Percentiles rank a stretch among this genome's conserved stretches.
phyloP scores from a whole-genome alignment of 2,113 vertebrate genomes.

The Tachysurus fulvidraco region DNA sequence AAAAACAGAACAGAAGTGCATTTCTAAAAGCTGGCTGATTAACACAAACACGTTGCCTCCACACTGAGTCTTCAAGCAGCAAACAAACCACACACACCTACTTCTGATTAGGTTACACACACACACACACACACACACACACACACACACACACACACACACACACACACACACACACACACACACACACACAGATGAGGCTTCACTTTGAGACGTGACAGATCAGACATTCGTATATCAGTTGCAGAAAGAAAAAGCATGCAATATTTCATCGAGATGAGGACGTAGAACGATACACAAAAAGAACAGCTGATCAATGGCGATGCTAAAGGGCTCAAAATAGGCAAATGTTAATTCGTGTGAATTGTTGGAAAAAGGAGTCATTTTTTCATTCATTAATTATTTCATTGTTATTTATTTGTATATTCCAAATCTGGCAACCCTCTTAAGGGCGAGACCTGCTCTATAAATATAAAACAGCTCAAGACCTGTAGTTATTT shows the following conservation, averaged over 20 bases:
- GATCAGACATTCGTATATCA: background rate
- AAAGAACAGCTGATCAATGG: background rate
- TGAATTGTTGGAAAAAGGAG: background rate
- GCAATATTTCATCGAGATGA: background rate
- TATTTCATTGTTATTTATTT: background rate
- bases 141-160: background rate
- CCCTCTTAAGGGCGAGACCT: background rate
- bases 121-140: slow-evolving; percentile 4
- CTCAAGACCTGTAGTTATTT: background rate
- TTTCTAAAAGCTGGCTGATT: background rate
- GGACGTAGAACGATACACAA: background rate
- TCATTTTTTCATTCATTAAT: background rate
- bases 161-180: background rate
- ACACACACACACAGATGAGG: background rate
- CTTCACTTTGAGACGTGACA: background rate
- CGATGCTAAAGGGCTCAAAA: background rate
- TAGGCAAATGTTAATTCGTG: background rate
- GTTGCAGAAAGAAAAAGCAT: background rate
- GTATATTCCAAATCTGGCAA: background rate
- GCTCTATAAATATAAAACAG: background rate
- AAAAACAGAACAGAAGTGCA: background rate
- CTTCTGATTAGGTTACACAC: background rate
- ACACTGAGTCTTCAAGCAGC: slow-evolving; percentile 29
- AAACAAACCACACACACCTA: background rate
- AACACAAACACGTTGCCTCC: background rate